These are phyloP conservation scores for Dynastes hyllus DNA, from an alignment of 2,888 invertebrate species.

Conservation along the genomic window DNA sequence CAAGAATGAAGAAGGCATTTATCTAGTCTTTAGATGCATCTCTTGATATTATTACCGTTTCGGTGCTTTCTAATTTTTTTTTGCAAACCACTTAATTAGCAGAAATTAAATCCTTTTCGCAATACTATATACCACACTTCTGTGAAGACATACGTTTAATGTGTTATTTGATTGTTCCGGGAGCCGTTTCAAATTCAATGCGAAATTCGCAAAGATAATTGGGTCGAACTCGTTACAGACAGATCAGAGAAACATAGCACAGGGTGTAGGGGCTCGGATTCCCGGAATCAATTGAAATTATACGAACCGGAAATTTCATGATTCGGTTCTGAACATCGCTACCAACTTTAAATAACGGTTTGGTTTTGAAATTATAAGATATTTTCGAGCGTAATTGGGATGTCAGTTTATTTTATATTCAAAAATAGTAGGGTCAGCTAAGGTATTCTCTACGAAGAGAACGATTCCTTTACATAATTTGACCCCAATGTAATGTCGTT, in stretches of 20 bases:
- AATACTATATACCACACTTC: not conserved
- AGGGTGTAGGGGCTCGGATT: not conserved
- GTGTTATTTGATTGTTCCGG: not conserved
- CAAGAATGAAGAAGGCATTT: no score
- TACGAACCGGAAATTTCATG: not conserved
- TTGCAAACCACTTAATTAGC: no score
- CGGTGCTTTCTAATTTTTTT: no score
- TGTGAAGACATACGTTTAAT: not conserved
- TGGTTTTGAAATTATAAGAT: slow-evolving; percentile 2
- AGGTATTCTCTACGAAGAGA: no score
- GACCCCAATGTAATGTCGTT: no score
- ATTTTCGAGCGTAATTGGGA: not conserved
- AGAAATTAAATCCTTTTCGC: no score
- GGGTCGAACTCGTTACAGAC: slow-evolving; percentile 7
- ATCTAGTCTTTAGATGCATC: no score
- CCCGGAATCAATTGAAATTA: slow-evolving; percentile 25
- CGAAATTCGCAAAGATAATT: slow-evolving; percentile 6
- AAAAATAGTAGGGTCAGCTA: no score
- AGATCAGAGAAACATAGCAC: slow-evolving; percentile 5
- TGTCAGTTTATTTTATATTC: no score
- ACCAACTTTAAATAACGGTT: slow-evolving; percentile 1
- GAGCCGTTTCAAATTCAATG: slow-evolving; percentile 5
- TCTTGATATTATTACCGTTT: no score
- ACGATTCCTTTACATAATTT: no score
- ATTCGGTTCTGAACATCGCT: not conserved